A percentile compares a stretch with the other conserved stretches of the same genome.
phyloP scores from a whole-genome alignment of 2,797 vertebrate species.

The Salarias fasciatus region DNA sequence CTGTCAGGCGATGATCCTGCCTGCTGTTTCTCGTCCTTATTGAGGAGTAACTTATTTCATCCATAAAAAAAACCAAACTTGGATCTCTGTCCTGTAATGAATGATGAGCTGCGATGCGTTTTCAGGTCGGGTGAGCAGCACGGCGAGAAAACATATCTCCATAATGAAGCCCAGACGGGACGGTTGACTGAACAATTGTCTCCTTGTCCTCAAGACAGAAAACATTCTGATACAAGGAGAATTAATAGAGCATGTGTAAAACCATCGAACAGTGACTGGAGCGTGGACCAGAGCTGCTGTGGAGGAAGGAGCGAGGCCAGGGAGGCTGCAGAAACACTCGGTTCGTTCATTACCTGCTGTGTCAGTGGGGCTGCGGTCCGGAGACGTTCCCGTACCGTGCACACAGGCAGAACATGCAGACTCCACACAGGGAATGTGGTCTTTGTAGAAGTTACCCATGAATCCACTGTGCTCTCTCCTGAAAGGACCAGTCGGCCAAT shows the following conservation, averaged over 20 bases:
- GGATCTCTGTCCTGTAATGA: background rate
- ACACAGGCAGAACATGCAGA: too few species aligned
- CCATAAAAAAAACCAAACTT: too few species aligned
- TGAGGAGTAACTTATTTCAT: background rate
- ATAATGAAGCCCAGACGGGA: slow-evolving; percentile 25
- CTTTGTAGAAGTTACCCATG: too few species aligned
- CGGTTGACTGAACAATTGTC: slow-evolving; percentile 23
- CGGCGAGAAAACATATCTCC: background rate
- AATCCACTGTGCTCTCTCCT: too few species aligned
- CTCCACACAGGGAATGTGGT: too few species aligned
- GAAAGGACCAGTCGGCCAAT: too few species aligned
- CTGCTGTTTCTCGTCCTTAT: background rate
- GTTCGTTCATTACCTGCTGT: too few species aligned
- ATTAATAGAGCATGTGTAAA: slow-evolving; percentile 8
- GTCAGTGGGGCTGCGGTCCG: too few species aligned
- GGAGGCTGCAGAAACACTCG: too few species aligned
- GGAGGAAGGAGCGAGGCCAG: too few species aligned
- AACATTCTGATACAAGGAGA: slow-evolving; percentile 13
- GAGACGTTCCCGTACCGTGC: too few species aligned
- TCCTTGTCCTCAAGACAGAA: slow-evolving; percentile 16
- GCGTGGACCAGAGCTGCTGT: too few species aligned
- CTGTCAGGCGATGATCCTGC: background rate
- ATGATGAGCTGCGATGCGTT: slow-evolving; percentile 11
- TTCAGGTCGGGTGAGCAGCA: slow-evolving; percentile 16
- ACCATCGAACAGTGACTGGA: background rate